Evolutionary conservation across 2,797 vertebrate genomes (phyloP).

Genomic region (Oophaga sylvatica): DNA sequence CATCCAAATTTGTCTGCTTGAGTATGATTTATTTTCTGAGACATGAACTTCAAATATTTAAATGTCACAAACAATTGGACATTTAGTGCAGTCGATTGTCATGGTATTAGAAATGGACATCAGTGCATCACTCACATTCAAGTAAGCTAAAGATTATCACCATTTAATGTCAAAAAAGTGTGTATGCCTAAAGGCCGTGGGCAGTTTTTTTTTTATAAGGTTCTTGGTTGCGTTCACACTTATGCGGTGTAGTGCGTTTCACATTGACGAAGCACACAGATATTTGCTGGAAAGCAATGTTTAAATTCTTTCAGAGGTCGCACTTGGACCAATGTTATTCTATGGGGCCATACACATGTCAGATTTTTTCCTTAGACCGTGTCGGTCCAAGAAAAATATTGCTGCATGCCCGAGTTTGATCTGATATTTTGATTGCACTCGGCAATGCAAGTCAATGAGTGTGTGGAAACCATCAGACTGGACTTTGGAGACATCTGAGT

Average conservation of each 20-base stretch:
- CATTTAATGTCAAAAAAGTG: conserved; percentile 5
- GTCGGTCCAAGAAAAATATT: too few species aligned
- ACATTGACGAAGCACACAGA: too few species aligned
- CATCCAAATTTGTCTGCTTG: conserved; percentile 27
- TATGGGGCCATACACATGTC: too few species aligned
- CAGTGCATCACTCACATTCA: not conserved
- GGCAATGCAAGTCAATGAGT: too few species aligned
- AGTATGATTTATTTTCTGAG: conserved; percentile 51
- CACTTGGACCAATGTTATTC: too few species aligned
- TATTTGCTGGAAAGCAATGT: not conserved
- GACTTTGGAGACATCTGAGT: too few species aligned
- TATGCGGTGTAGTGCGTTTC: not conserved
- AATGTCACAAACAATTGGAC: conserved; percentile 48
- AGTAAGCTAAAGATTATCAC: conserved; percentile 2
- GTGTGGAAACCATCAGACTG: too few species aligned
- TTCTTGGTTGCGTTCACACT: not conserved
- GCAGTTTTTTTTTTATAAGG: not conserved
- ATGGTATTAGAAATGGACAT: conserved; percentile 4
- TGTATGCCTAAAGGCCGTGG: not conserved
- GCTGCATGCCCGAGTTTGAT: too few species aligned
- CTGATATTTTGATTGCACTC: too few species aligned
- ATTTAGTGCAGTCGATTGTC: conserved; percentile 30
- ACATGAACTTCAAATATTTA: conserved; percentile 55
- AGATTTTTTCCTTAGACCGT: too few species aligned
- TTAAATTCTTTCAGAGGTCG: too few species aligned